Base-by-base conservation (phyloP, 2,888 invertebrate genomes). In the Scelioninae gen. 1 region DNA sequence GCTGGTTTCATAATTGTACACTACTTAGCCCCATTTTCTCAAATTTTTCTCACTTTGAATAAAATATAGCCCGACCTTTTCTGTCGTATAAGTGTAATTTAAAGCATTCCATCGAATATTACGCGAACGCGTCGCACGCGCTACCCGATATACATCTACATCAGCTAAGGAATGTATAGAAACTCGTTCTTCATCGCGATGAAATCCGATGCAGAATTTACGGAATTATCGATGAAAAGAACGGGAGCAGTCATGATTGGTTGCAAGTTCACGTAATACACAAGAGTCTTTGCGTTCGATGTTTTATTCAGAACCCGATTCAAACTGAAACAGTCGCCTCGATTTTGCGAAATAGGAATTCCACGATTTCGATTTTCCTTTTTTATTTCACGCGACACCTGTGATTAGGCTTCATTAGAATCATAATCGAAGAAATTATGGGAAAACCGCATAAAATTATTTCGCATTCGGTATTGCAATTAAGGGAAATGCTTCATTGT, bases 371-470 rank as follows among this genome's bases (percentile, higher is more conserved):
- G 13, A 40, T 68, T 45, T 71, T 29, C 13, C n/a, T 29, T 45
- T 55, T 65, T 56, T 43, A 47, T 56, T 49, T 65, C 38, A 40
- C 13, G 16, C 74, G 16, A 16, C 29, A 10, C 13, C 32, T 47
- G 49, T 31, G 58, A 66, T 76, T 66, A 76, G n/a, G 31, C 31
- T 32, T 65, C 65, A 65, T 75, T 74, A 63, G 45, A 66, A 76
- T 60, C 49, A 77, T 77, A 68, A 68, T 43, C 62, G 60, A 68
- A 77, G 76, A 77, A 77, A 77, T 77, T 51, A 68, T 77, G 76
- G 62, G 68, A 77, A 62, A 68, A 60, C 10, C 16, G 15, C 43
- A 15, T 47, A 11, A 1, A 65, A 65, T 75, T 45, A 62, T 43
- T 34, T 68, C 45, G 32, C 40, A 45, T 53, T 60, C 60, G 34